Conservation (phyloP, 1,140 invertebrate species). For the Helicoverpa zea region DNA sequence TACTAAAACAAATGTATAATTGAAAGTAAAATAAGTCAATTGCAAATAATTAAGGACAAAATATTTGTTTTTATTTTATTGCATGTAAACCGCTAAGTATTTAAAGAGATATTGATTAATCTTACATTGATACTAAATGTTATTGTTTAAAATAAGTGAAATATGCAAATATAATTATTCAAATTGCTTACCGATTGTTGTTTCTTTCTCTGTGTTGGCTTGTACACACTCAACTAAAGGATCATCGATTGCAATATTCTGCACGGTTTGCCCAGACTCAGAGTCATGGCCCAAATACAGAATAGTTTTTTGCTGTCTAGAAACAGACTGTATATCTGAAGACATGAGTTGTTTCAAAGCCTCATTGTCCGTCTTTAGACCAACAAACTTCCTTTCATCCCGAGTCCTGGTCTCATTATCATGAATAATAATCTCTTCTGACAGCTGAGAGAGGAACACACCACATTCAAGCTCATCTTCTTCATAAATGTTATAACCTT, state of each 20-base stretch:
- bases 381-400: slow-evolving; percentile 66
- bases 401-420: slow-evolving; percentile 66
- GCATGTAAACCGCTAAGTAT: too few species aligned
- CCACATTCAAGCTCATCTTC: slow-evolving; percentile 75
- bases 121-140: too few species aligned
- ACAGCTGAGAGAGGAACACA: slow-evolving; percentile 68
- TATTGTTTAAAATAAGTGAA: too few species aligned
- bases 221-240: slow-evolving; percentile 67
- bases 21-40: too few species aligned
- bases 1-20: too few species aligned
- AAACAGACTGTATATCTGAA: slow-evolving; percentile 68
- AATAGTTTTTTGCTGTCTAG: slow-evolving; percentile 77
- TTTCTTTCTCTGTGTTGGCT: slow-evolving; percentile 57
- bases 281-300: slow-evolving; percentile 73
- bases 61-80: too few species aligned
- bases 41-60: too few species aligned
- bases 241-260: slow-evolving; percentile 77
- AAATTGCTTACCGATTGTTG: slow-evolving; percentile 67
- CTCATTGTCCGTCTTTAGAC: slow-evolving; percentile 68
- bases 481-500: slow-evolving; percentile 61
- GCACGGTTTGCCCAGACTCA: slow-evolving; percentile 73
- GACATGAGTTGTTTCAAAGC: slow-evolving; percentile 82
- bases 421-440: slow-evolving; percentile 71
- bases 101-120: too few species aligned
- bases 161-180: slow-evolving; percentile 21